Evolutionary conservation across 2,888 invertebrate species (phyloP).

Genomic region (Axea sp.): DNA sequence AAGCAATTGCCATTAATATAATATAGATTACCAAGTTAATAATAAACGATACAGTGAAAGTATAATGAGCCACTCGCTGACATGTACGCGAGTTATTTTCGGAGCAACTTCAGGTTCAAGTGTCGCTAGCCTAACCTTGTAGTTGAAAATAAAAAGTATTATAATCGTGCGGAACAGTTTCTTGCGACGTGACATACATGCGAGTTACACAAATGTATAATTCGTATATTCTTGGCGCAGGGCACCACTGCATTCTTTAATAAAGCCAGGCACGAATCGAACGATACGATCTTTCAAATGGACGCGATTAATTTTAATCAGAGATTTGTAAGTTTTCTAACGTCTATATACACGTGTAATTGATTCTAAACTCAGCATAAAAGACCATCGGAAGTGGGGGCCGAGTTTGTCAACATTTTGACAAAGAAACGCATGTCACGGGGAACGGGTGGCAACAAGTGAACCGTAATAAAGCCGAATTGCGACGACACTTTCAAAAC

Average conservation of each 20-base stretch:
- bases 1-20: conserved; percentile 14
- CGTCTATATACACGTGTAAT: conserved; percentile 40
- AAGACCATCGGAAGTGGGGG: too few species aligned
- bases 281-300: conserved; percentile 53
- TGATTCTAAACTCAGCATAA: conserved; percentile 34
- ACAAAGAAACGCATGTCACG: too few species aligned
- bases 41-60: conserved; percentile 40
- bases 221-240: conserved; percentile 47
- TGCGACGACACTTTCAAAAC: too few species aligned
- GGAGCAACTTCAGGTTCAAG: conserved; percentile 63
- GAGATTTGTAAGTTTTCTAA: conserved; percentile 45
- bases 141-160: conserved; percentile 60
- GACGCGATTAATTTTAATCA: conserved; percentile 53
- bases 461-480: too few species aligned
- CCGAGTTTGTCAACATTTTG: too few species aligned
- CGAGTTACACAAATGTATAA: conserved; percentile 28
- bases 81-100: conserved; percentile 24
- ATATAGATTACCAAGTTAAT: conserved; percentile 13
- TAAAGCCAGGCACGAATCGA: conserved; percentile 48
- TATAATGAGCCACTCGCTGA: conserved; percentile 27
- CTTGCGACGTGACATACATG: conserved; percentile 51
- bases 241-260: conserved; percentile 44
- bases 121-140: conserved; percentile 62
- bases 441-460: too few species aligned
- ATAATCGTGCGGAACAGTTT: conserved; percentile 56